Conservation (phyloP, 2,797 vertebrate genomes). For the Siniperca scherzeri region DNA sequence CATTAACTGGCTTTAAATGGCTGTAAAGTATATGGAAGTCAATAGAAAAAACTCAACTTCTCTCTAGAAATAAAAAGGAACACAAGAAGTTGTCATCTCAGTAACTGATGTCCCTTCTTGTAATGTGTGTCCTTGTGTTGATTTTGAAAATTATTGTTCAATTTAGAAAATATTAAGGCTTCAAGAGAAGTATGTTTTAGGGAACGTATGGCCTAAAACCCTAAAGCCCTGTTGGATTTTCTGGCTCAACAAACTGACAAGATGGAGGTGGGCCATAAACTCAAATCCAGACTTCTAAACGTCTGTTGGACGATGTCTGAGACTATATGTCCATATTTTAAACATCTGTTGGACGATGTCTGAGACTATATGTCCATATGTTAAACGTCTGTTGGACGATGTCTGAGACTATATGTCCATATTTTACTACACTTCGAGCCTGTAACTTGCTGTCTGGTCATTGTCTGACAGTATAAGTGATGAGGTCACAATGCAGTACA, state of each 20-base stretch:
- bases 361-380: slow-evolving; percentile 19
- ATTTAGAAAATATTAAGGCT: slow-evolving; percentile 19
- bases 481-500: slow-evolving; percentile 13
- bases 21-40: slow-evolving; percentile 1
- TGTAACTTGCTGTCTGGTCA: slow-evolving; percentile 40
- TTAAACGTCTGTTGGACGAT: neutral
- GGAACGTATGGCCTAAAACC: slow-evolving; percentile 34
- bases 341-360: slow-evolving; percentile 13
- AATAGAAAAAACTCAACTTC: neutral
- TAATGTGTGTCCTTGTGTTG: neutral
- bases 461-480: slow-evolving; percentile 29
- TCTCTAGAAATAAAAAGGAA: neutral
- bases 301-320: slow-evolving; percentile 20
- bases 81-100: neutral
- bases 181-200: slow-evolving; percentile 18
- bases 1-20: neutral
- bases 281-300: slow-evolving; percentile 43
- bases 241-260: slow-evolving; percentile 40
- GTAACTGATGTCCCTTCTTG: slow-evolving; percentile 5
- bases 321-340: slow-evolving; percentile 9
- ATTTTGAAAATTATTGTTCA: slow-evolving; percentile 4
- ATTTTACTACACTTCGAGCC: slow-evolving; percentile 19
- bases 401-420: slow-evolving; percentile 43
- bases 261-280: slow-evolving; percentile 31
- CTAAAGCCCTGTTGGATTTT: slow-evolving; percentile 48